Evolutionary conservation across 2,113 vertebrate genomes (phyloP), one percentile per base, ranked within the genome.

Genomic region (Chaenocephalus aceratus): DNA sequence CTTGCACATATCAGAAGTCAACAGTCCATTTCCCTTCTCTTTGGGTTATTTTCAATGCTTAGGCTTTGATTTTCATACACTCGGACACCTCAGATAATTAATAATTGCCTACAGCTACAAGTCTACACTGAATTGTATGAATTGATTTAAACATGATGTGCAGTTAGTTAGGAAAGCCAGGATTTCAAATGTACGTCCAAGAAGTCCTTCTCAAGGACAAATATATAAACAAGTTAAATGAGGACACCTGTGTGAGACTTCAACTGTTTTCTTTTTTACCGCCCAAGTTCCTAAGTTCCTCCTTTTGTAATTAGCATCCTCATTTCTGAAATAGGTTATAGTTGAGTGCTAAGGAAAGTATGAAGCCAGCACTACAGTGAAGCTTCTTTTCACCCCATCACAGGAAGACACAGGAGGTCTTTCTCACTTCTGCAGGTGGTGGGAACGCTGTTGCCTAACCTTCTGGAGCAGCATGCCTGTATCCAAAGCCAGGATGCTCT

Each of bases 341-440:
- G 91, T 89, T 93, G 93, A 94, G 93, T 95, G 94, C 92, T 90
- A 89, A 88, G 87, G 90, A 92, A 89, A 93, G 93, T 93, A 90
- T 79, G 82, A 93, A 94, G 94, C 93, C 95, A 93, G 92, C 88
- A 91, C 92, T 88, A 92, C 91, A 85, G 36, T 70, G 92, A 68
- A 88, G 86, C 79, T 85, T 80, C 92, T 93, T 80, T 95, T 95
- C 94, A 93, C 91, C 69, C 91, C 86, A 94, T 96, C 90, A 83
- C 79, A 74, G 88, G 92, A 93, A 94, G 91, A 94, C 90, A 88
- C 93, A 79, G 93, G 95, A 93, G 94, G 94, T 94, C 82, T 62
- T 86, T 95, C 95, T 94, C 92, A 92, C 93, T 90, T 93, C 92
- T 92, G 91, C 92, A 95, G 94, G 94, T 96, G 94, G 93, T 93